phyloP scores from a whole-genome alignment of 2,888 invertebrate species.

The Stenichneumon culpator region DNA sequence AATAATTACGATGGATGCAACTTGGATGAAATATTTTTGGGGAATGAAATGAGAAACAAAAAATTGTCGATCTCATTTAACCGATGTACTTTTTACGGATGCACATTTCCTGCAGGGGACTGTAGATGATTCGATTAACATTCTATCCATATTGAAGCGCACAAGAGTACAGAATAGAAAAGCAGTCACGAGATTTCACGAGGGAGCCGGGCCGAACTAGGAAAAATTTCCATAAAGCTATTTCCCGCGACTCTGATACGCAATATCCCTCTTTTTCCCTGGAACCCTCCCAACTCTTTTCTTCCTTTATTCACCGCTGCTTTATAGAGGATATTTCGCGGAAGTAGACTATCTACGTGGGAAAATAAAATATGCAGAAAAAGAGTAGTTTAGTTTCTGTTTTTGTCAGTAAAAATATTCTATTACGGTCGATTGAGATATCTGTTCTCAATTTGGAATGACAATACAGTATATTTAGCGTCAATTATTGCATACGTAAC shows the following conservation, averaged over 20 bases:
- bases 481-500: too few species aligned
- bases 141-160: slow-evolving; percentile 2
- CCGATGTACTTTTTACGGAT: background rate
- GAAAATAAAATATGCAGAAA: too few species aligned
- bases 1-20: background rate
- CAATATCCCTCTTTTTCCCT: slow-evolving; percentile 55
- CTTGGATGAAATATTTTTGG: background rate
- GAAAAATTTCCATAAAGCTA: slow-evolving; percentile 69
- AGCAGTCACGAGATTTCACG: slow-evolving; percentile 58
- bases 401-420: too few species aligned
- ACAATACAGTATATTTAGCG: too few species aligned
- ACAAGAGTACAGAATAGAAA: slow-evolving; percentile 50
- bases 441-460: too few species aligned
- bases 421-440: too few species aligned
- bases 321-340: background rate
- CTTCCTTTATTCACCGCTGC: slow-evolving; percentile 19
- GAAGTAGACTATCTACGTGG: too few species aligned
- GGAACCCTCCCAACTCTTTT: slow-evolving; percentile 9
- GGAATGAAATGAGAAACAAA: background rate
- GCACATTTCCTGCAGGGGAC: background rate
- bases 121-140: background rate
- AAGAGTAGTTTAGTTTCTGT: too few species aligned
- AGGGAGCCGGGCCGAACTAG: slow-evolving; percentile 52
- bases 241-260: slow-evolving; percentile 56
- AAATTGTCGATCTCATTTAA: background rate